phyloP scores from a whole-genome alignment of 1,140 invertebrate genomes.

The Caenorhabditis remanei region DNA sequence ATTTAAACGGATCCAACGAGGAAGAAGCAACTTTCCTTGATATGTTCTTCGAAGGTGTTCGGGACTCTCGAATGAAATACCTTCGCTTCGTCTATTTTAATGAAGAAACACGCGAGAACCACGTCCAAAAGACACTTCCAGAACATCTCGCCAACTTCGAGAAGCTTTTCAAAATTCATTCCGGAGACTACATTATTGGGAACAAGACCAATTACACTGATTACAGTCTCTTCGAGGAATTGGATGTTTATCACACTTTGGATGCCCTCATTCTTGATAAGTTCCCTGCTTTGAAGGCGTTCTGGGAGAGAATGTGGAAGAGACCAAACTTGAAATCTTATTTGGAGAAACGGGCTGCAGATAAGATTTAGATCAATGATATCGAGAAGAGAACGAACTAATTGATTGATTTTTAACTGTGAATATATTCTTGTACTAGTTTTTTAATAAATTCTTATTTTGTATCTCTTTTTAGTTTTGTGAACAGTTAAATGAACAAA shows the following conservation, averaged over 20 bases:
- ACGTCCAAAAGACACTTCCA: slow-evolving; percentile 11
- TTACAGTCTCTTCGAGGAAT: slow-evolving; percentile 77
- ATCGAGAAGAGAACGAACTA: slow-evolving; percentile 5
- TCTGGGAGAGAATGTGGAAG: slow-evolving; percentile 66
- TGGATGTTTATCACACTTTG: slow-evolving; percentile 72
- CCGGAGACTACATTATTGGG: slow-evolving; percentile 3
- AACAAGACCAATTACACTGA: slow-evolving; percentile 74
- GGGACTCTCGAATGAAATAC: neutral
- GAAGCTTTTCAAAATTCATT: neutral
- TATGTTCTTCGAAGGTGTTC: neutral
- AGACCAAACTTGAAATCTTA: slow-evolving; percentile 72
- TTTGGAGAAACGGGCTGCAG: slow-evolving; percentile 70
- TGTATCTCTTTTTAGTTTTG: too few relatives aligned
- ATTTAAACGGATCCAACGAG: neutral
- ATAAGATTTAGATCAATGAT: neutral
- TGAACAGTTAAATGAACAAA: too few relatives aligned
- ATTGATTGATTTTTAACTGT: neutral
- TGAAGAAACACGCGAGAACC: neutral
- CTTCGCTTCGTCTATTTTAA: neutral
- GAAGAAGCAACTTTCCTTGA: neutral
- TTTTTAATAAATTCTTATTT: too few relatives aligned
- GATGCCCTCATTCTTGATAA: slow-evolving; percentile 73
- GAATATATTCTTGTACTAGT: neutral
- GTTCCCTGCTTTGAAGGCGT: slow-evolving; percentile 74
- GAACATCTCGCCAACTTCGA: neutral